A percentile compares a stretch with the other conserved stretches of the same genome.
Conservation (phyloP, 2,797 vertebrate genomes). For the Bradypus variegatus region DNA sequence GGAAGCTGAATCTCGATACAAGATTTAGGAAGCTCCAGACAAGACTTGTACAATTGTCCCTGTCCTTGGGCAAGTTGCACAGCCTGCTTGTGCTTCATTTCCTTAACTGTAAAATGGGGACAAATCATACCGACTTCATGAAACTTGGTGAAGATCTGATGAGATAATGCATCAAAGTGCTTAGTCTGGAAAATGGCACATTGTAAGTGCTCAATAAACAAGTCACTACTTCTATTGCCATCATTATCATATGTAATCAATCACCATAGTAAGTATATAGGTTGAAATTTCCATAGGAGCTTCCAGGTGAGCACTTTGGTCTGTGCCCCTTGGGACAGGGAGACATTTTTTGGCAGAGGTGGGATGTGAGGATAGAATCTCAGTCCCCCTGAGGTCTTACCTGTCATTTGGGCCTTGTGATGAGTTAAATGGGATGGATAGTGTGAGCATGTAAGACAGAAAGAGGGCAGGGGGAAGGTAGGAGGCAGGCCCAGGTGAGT, state of each 20-base stretch:
- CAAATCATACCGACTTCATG: background rate
- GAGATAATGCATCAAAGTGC: background rate
- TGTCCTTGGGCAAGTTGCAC: background rate
- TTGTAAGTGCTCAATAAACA: background rate
- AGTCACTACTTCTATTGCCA: background rate
- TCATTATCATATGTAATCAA: background rate
- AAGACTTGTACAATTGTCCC: background rate
- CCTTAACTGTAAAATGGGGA: background rate
- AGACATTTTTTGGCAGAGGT: background rate
- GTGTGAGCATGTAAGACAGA: background rate
- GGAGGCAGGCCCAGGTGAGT: background rate
- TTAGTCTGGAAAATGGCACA: background rate
- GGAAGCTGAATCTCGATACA: background rate
- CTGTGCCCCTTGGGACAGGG: background rate
- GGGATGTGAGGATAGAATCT: background rate
- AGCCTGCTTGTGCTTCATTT: background rate
- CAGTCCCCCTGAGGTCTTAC: background rate
- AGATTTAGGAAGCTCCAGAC: background rate
- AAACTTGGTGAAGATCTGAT: background rate
- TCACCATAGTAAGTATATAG: background rate
- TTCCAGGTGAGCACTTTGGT: background rate
- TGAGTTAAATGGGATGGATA: background rate
- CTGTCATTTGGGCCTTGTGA: background rate
- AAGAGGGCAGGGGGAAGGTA: background rate
- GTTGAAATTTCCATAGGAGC: background rate